A percentile compares a stretch with the other conserved stretches of the same genome.
These are phyloP conservation scores for Andrena hattorfiana DNA, from an alignment of 2,888 invertebrate genomes.

Conservation along the genomic window DNA sequence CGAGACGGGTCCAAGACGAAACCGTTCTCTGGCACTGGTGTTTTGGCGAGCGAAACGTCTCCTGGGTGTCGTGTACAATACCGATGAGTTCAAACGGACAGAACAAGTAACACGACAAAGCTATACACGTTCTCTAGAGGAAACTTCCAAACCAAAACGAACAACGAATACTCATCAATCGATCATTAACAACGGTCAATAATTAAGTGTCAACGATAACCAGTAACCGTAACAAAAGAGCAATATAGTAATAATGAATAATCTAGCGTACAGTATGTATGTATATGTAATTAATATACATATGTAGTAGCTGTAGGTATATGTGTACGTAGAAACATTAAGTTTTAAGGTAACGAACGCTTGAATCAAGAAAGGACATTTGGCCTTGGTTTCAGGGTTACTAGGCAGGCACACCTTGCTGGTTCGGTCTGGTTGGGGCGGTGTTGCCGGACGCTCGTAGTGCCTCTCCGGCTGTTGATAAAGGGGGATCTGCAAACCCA, in stretches of 20 bases:
- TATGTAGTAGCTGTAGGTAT: constrained; percentile 68
- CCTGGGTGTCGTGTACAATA: constrained; percentile 30
- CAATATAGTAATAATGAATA: constrained; percentile 70
- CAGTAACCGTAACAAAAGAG: constrained; percentile 54
- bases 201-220: constrained; percentile 65
- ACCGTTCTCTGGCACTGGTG: constrained; percentile 31
- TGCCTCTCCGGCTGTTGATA: constrained; percentile 88
- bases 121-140: constrained; percentile 65
- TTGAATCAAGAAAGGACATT: constrained; percentile 83
- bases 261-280: constrained; percentile 60
- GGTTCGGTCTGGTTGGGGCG: constrained; percentile 85
- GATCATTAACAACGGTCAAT: constrained; percentile 31
- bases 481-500: constrained; percentile 87
- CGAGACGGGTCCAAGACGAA: constrained; percentile 41
- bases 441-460: constrained; percentile 85
- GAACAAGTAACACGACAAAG: constrained; percentile 54
- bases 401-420: constrained; percentile 85
- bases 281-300: constrained; percentile 56
- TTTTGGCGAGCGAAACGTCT: constrained; percentile 42
- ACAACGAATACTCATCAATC: constrained; percentile 63
- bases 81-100: constrained; percentile 32
- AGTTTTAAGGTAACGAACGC: constrained; percentile 84
- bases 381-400: constrained; percentile 83
- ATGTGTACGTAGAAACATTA: constrained; percentile 82
- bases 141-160: constrained; percentile 61